Percentiles rank a stretch among this genome's conserved stretches.
Conservation (phyloP, 1,140 invertebrate genomes). For the Acyrthosiphon pisum region DNA sequence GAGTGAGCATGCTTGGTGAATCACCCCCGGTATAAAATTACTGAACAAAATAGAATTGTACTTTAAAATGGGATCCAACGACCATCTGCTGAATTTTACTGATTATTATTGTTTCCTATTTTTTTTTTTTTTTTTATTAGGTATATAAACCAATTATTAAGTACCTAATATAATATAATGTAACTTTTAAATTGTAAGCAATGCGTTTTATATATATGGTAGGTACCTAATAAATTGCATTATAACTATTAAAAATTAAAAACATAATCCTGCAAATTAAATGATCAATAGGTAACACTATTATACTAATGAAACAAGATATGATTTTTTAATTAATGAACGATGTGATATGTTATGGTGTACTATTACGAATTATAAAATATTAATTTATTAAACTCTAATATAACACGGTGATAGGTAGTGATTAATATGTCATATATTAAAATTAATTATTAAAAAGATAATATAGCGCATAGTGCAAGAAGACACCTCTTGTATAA, state of each 20-base stretch:
- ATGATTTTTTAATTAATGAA: not conserved
- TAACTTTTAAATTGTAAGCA: not conserved
- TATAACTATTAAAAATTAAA: not conserved
- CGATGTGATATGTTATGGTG: not conserved
- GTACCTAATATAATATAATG: not conserved
- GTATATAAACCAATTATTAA: too few species aligned
- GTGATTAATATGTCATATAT: not conserved
- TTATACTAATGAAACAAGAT: not conserved
- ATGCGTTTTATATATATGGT: not conserved
- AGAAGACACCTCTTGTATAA: not conserved
- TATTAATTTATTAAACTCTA: constrained; percentile 19
- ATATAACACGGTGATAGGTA: not conserved
- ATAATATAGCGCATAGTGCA: not conserved
- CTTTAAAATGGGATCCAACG: not conserved
- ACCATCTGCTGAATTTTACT: not conserved
- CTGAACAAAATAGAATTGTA: not conserved
- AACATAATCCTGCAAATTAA: not conserved
- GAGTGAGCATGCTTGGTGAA: too few species aligned
- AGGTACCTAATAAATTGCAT: not conserved
- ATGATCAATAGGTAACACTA: not conserved
- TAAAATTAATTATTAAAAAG: not conserved
- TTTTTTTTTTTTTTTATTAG: too few species aligned
- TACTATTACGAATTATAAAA: not conserved
- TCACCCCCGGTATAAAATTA: not conserved
- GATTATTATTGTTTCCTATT: not conserved